These are phyloP conservation scores for Copidosoma floridanum DNA, from an alignment of 1,140 invertebrate species.

Conservation along the genomic window DNA sequence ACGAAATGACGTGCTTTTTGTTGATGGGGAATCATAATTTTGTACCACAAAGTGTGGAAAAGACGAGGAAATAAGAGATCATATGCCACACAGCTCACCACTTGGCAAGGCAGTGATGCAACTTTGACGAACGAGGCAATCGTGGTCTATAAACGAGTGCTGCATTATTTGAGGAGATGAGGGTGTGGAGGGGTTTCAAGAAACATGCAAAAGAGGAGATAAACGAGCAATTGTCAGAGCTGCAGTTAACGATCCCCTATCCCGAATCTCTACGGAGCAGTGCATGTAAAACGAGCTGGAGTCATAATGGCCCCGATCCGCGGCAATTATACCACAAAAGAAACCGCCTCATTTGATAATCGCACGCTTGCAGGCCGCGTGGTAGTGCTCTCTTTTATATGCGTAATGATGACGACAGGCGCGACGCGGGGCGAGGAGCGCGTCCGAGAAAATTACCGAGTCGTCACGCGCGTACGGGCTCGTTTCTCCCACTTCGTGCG, in stretches of 20 bases:
- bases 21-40: too few species aligned
- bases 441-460: conserved; percentile 47
- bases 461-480: conserved; percentile 33
- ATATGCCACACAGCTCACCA: too few species aligned
- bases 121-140: neutral
- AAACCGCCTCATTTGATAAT: conserved; percentile 56
- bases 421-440: too few species aligned
- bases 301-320: conserved; percentile 45
- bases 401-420: too few species aligned
- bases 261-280: conserved; percentile 43
- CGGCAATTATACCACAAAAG: conserved; percentile 54
- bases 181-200: neutral
- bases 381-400: conserved; percentile 40
- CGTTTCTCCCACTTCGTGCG: neutral
- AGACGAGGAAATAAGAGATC: neutral
- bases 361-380: conserved; percentile 34
- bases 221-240: too few species aligned
- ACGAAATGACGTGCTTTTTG: too few species aligned
- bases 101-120: neutral
- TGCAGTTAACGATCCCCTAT: conserved; percentile 34
- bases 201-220: too few species aligned
- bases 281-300: neutral
- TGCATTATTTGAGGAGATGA: neutral
- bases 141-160: neutral
- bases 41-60: too few species aligned